phyloP scores from a whole-genome alignment of 1,140 invertebrate species.

The Heliconius melpomene region DNA sequence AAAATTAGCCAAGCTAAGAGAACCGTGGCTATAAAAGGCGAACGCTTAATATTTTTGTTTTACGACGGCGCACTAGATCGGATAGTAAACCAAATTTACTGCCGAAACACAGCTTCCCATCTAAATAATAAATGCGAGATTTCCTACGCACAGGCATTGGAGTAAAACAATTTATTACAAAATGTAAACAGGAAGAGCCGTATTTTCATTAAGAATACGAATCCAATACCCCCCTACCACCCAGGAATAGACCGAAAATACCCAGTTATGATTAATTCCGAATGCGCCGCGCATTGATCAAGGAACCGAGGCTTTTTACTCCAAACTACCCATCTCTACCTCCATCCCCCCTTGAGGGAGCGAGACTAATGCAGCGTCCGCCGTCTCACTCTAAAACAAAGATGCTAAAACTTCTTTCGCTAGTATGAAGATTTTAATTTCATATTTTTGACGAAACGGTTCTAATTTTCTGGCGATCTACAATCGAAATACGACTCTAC shows the following conservation, averaged over 20 bases:
- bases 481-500: conserved; percentile 47
- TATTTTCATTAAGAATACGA: conserved; percentile 80
- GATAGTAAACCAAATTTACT: conserved; percentile 25
- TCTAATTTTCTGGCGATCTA: conserved; percentile 65
- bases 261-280: conserved; percentile 80
- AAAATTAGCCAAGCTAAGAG: conserved; percentile 17
- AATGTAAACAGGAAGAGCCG: conserved; percentile 79
- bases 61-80: conserved; percentile 33
- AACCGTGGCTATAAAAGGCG: conserved; percentile 18
- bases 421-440: conserved; percentile 82
- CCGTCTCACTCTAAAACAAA: conserved; percentile 80
- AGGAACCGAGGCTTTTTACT: conserved; percentile 78
- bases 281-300: conserved; percentile 79
- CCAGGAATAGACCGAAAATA: conserved; percentile 78
- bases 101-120: conserved; percentile 20
- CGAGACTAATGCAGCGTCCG: conserved; percentile 74
- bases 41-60: conserved; percentile 27
- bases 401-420: conserved; percentile 81
- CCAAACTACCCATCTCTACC: conserved; percentile 72
- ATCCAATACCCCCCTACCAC: conserved; percentile 58
- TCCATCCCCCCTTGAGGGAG: conserved; percentile 55
- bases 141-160: conserved; percentile 65
- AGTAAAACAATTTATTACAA: conserved; percentile 80
- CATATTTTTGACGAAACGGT: conserved; percentile 80
- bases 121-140: conserved; percentile 61